These are phyloP conservation scores for mouse (Mus musculus) DNA, from an alignment of 2,113 vertebrate species.

Conservation along the genomic window DNA sequence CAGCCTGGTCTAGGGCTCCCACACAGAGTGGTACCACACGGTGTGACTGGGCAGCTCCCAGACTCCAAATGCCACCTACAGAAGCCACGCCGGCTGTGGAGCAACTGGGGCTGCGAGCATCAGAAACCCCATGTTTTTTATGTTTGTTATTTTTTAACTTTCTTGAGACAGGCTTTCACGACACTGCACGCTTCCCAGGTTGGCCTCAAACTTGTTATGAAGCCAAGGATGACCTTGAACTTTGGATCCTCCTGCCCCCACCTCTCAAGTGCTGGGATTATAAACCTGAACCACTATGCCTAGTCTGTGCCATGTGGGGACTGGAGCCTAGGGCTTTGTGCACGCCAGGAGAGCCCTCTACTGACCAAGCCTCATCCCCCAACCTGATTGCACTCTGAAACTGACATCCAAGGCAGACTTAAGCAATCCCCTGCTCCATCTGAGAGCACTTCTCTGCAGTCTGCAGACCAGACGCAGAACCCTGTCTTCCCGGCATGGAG, in stretches of 20 bases:
- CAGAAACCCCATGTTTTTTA: neutral
- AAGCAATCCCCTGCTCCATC: no score
- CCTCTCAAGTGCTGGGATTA: neutral
- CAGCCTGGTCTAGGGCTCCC: neutral
- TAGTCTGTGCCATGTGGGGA: no score
- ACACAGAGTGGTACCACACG: rapidly evolving
- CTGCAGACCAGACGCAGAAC: neutral
- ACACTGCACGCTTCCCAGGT: neutral
- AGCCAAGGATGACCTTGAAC: neutral
- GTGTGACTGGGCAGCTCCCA: no score
- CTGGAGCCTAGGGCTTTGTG: no score
- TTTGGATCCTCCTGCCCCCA: neutral
- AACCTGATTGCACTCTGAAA: neutral
- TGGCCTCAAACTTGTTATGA: neutral
- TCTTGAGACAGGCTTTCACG: neutral
- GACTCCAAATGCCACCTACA: no score
- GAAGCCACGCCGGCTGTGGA: neutral
- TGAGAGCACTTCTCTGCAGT: neutral
- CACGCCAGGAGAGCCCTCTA: neutral
- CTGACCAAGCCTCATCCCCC: neutral
- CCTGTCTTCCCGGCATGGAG: neutral
- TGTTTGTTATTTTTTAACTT: neutral
- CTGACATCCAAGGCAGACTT: neutral
- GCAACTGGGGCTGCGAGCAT: neutral
- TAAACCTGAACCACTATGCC: neutral